A percentile compares a stretch with the other conserved stretches of the same genome.
phyloP scores from a whole-genome alignment of 2,797 vertebrate species.

The Myotis findleyi region DNA sequence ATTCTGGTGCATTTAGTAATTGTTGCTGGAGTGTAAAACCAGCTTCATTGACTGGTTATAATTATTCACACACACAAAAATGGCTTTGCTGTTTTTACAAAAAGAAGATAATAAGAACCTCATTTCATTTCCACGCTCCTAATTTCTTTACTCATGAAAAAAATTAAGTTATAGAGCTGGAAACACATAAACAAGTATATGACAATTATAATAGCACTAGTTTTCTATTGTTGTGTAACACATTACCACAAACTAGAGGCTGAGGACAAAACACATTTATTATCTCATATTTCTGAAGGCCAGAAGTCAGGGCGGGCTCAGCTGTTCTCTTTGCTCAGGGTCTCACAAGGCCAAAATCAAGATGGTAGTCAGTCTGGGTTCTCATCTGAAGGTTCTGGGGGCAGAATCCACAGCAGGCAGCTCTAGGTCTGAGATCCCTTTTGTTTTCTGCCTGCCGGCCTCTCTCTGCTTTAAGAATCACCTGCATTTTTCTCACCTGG shows the following conservation, averaged over 20 bases:
- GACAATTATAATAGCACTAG: not conserved
- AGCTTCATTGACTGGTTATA: not conserved
- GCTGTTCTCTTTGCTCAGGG: not conserved
- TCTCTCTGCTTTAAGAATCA: not conserved
- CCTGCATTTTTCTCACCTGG: not conserved
- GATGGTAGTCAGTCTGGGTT: not conserved
- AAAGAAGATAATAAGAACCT: conserved; percentile 10
- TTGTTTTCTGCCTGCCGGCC: not conserved
- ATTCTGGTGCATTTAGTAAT: not conserved
- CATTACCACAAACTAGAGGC: not conserved
- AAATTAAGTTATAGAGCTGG: not conserved
- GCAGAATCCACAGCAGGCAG: not conserved
- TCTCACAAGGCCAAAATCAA: not conserved
- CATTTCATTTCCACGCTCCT: not conserved
- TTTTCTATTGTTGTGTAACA: not conserved
- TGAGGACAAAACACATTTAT: not conserved
- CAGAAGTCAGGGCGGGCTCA: not conserved
- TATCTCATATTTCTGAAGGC: not conserved
- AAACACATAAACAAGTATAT: not conserved
- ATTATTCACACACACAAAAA: not conserved
- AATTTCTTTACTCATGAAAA: conserved; percentile 11
- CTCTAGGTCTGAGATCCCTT: not conserved
- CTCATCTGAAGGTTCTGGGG: not conserved
- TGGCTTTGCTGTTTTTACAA: not conserved
- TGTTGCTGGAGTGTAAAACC: not conserved